A percentile compares a stretch with the other conserved stretches of the same genome.
These are phyloP conservation scores for Probosciger aterrimus DNA, from an alignment of 2,113 vertebrate species.

Conservation along the genomic window DNA sequence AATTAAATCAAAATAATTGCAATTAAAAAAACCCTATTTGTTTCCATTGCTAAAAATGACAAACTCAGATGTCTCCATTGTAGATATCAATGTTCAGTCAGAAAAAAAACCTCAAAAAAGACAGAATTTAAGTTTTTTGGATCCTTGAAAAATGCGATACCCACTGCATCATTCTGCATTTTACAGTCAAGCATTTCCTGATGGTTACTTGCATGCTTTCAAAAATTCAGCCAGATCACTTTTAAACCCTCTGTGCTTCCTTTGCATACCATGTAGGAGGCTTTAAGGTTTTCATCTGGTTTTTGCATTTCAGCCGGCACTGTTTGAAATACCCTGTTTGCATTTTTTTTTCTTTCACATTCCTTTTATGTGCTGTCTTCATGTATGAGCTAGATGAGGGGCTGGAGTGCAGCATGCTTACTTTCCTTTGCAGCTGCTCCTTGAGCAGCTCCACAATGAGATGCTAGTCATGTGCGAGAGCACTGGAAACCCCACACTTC, in stretches of 20 bases:
- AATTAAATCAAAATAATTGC: background rate
- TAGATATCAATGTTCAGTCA: background rate
- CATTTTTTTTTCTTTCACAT: background rate
- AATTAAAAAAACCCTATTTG: background rate
- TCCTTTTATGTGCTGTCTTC: background rate
- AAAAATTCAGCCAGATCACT: slow-evolving; percentile 2
- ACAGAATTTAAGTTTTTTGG: background rate
- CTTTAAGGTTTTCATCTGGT: background rate
- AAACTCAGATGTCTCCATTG: background rate
- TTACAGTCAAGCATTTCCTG: background rate
- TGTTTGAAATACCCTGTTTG: background rate
- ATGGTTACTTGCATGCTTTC: background rate
- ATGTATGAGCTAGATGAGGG: background rate
- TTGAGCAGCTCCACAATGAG: background rate
- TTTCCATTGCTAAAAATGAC: background rate
- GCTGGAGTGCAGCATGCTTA: background rate
- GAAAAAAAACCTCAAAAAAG: background rate
- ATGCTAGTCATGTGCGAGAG: background rate
- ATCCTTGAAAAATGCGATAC: background rate
- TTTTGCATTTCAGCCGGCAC: background rate
- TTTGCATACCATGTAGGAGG: background rate
- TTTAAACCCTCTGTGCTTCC: background rate
- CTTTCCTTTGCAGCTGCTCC: background rate
- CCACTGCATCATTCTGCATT: background rate
- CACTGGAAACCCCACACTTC: background rate